phyloP scores from a whole-genome alignment of 2,797 vertebrate genomes.

The Kryptolebias ocellatus region DNA sequence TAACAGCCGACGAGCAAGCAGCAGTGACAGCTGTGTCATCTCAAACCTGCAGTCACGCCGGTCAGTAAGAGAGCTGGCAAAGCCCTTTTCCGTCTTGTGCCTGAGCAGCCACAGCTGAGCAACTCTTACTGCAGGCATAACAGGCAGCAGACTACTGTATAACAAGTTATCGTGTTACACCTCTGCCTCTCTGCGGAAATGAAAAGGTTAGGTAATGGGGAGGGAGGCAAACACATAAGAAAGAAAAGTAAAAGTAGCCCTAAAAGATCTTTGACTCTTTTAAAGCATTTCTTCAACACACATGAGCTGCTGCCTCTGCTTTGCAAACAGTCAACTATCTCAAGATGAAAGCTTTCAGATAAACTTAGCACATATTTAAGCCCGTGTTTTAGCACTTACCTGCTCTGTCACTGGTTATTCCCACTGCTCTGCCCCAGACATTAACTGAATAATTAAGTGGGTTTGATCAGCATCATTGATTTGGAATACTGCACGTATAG shows the following conservation, averaged over 20 bases:
- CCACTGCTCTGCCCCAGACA: neutral
- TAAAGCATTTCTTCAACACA: too few species aligned
- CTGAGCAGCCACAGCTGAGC: constrained; percentile 1
- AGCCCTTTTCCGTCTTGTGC: constrained; percentile 1
- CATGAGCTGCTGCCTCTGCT: too few species aligned
- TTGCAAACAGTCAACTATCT: too few species aligned
- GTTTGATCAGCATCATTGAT: neutral
- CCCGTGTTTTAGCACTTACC: neutral
- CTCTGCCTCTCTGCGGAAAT: constrained; percentile 9
- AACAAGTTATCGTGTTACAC: constrained; percentile 1
- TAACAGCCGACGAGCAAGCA: neutral
- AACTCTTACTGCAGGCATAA: neutral
- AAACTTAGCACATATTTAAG: too few species aligned
- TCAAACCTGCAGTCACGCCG: neutral
- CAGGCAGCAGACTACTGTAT: constrained; percentile 9
- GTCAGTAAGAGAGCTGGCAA: neutral
- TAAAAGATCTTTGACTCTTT: neutral
- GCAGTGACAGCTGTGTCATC: constrained; percentile 7
- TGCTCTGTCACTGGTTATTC: neutral
- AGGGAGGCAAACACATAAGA: neutral
- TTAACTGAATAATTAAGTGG: neutral
- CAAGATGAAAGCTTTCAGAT: neutral
- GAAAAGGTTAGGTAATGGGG: neutral
- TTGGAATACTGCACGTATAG: neutral
- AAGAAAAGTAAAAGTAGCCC: neutral